phyloP scores from a whole-genome alignment of 2,888 invertebrate species.

The Euphydryas editha region DNA sequence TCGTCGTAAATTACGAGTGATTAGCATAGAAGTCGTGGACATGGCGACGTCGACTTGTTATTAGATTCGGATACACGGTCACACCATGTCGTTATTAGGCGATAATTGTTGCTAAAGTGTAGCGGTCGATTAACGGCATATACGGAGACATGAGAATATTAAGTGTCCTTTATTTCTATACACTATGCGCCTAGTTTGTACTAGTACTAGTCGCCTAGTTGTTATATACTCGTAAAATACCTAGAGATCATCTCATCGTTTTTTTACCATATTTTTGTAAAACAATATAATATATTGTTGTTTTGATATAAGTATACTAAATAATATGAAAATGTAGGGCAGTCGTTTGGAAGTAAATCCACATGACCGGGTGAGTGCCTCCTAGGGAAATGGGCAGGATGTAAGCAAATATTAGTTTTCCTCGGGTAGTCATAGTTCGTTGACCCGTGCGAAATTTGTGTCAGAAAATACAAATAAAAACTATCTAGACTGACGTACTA shows the following conservation, averaged over 20 bases:
- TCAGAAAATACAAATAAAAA: constrained; percentile 54
- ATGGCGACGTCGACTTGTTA: constrained; percentile 64
- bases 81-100: constrained; percentile 74
- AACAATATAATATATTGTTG: background rate
- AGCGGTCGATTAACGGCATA: constrained; percentile 80
- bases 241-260: background rate
- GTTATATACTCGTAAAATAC: too few relatives aligned
- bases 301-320: constrained; percentile 2
- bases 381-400: constrained; percentile 72
- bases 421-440: constrained; percentile 71
- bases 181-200: constrained; percentile 6
- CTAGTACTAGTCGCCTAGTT: too few relatives aligned
- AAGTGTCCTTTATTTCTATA: constrained; percentile 45
- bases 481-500: constrained; percentile 55
- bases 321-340: constrained; percentile 49
- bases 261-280: background rate
- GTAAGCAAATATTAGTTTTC: constrained; percentile 78
- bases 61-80: constrained; percentile 71
- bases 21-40: constrained; percentile 79
- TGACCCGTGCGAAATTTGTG: constrained; percentile 74
- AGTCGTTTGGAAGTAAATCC: constrained; percentile 71
- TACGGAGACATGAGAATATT: constrained; percentile 61
- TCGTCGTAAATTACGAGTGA: constrained; percentile 78
- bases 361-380: constrained; percentile 63
- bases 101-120: constrained; percentile 77